Base-by-base conservation (phyloP, 2,888 invertebrate species). In the Vannuccia rotundouncinata region DNA sequence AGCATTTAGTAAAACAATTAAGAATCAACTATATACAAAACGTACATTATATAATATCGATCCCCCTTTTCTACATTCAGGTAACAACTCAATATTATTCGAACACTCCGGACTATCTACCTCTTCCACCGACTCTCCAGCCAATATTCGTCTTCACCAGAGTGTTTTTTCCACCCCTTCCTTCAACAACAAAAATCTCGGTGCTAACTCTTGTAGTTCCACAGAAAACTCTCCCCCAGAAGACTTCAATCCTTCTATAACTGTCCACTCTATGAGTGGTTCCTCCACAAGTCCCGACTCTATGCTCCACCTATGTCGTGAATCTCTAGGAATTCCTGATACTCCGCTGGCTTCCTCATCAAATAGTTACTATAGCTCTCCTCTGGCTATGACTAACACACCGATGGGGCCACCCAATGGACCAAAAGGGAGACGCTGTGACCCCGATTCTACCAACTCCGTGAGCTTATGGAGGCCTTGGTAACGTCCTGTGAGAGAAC, bases 141-240 rank as follows among this genome's bases (percentile, higher is more conserved):
- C n/a, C n/a, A n/a, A n/a, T 5, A 17, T 5, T 5, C 66, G 10
- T 66, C 66, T 66, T 66, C 66, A 66, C 22, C 66, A 66, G 22
- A 2, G 2, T 2, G 22, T 22, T 22, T 66, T 5, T 27, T 66
- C 66, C 22, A 22, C 25, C 2, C 22, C 66, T 27, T 2, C 5
- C 10, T 2, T 66, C 66, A n/a, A n/a, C n/a, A n/a, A n/a, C n/a
- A n/a, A n/a, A n/a, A n/a, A n/a, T n/a, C n/a, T n/a, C 25, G 10
- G 22, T 66, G 66, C 10, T n/a, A 27, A 27, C 66, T 66, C 66
- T 2, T 66, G 22, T 27, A 66, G 66, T 22, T 66, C 66, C 25
- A 66, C 66, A n/a, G 66, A 66, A 22, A 66, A 66, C 22, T 66
- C 66, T 2, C 66, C 66, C 22, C 66, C 66, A 22, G 66, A 66